Conservation (phyloP, 2,113 vertebrate species). For the Noturus placidus region DNA sequence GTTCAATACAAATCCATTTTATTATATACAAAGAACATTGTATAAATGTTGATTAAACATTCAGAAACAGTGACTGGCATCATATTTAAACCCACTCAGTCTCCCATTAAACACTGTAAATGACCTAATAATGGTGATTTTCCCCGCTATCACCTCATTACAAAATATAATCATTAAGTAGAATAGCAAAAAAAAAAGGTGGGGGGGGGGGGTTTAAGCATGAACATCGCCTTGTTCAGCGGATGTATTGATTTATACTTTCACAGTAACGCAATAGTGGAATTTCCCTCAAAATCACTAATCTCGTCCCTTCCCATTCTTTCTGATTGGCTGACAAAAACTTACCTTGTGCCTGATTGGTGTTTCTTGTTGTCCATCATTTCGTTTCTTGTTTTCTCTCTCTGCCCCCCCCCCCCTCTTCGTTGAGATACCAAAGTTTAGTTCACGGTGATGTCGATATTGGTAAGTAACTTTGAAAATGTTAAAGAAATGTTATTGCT, state of each 20-base stretch:
- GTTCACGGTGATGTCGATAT: constrained; percentile 26
- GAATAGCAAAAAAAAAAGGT: background rate
- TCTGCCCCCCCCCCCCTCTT: background rate
- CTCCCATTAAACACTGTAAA: background rate
- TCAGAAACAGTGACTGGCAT: background rate
- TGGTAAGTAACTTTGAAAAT: constrained; percentile 33
- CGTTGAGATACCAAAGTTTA: constrained; percentile 30
- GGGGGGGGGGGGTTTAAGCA: too few species aligned
- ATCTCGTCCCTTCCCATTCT: constrained; percentile 32
- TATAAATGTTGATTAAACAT: background rate
- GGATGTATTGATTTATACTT: constrained; percentile 7
- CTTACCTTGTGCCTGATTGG: constrained; percentile 59
- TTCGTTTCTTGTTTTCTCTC: constrained; percentile 60
- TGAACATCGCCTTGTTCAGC: background rate
- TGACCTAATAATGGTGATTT: background rate
- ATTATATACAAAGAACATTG: too few species aligned
- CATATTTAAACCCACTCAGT: background rate
- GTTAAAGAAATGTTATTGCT: background rate
- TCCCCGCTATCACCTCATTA: background rate
- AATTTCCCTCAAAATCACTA: constrained; percentile 65
- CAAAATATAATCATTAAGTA: background rate
- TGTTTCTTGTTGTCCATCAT: constrained; percentile 27
- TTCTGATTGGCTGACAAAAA: background rate
- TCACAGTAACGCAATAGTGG: constrained; percentile 49
- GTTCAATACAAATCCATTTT: too few species aligned